Evolutionary conservation across 2,113 vertebrate genomes (phyloP), one percentile per base, ranked within the genome.

Genomic region (Clupea harengus): DNA sequence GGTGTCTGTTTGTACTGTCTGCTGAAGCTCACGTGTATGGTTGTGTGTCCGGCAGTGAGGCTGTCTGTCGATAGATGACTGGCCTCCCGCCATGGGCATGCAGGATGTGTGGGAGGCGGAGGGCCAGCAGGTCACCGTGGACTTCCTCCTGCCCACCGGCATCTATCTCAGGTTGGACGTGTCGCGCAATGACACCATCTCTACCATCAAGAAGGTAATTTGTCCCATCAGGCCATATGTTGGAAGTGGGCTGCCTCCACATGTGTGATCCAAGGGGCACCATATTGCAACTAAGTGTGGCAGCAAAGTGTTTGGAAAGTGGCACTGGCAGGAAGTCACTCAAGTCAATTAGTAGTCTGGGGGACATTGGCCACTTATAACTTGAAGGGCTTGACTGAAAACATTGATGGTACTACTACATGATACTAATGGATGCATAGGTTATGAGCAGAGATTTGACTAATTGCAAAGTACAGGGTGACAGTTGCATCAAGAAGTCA

Each of bases 91-190:
- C 92, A 99, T 99, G 98, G 97, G 96, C 94, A 96, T 97, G 92
- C 95, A 94, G 93, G 97, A 97, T 91, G 96, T 97, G 90, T 99
- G 97, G 97, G 95, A 97, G 93, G 95, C 95, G 92, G 96, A 97
- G 90, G 96, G 96, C 89, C 95, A 95, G 88, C 94, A 88, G 84
- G 95, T 99, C 90, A 90, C 90, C 25, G 97, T 99, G 89, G 98
- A 99, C 91, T 99, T 99, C 92, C 91, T 99, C 91, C 94, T 99
- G 90, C 98, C 98, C 28, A 99, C 97, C 0, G 98, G 98, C 82
- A 97, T 99, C 93, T 99, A 98, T 89, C 92, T 99, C 89, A 97
- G 95, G 89, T 97, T 99, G 89, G 91, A 95, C 0, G 97, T 99
- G 87, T 95, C 97, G 86, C 94, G 94, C 85, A 97, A 95, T 89